Percentiles rank a stretch among this genome's conserved stretches.
phyloP scores from a whole-genome alignment of 1,140 invertebrate genomes.

The honey bee (Apis mellifera) region Amel_HAv3.1 CM009938.2:12011001-12011500 shows the following conservation, averaged over 20 bases:
- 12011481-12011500: neutral
- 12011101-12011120: neutral
- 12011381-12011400: conserved; percentile 29
- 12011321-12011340: neutral
- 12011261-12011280: neutral
- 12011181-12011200: neutral
- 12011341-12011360: conserved; percentile 3
- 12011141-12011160: neutral
- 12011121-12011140: neutral
- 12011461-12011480: neutral
- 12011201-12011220: neutral
- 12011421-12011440: neutral
- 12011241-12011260: neutral
- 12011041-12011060: neutral
- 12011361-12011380: conserved; percentile 31
- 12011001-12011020: neutral
- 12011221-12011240: neutral
- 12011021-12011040: neutral
- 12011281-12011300: neutral
- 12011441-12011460: neutral
- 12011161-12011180: conserved; percentile 2
- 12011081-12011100: neutral
- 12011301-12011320: neutral
- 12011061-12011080: neutral
- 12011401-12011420: conserved; percentile 13